Base-by-base conservation (phyloP, 1,140 invertebrate species). In the Drosophila tsacasi region DNA sequence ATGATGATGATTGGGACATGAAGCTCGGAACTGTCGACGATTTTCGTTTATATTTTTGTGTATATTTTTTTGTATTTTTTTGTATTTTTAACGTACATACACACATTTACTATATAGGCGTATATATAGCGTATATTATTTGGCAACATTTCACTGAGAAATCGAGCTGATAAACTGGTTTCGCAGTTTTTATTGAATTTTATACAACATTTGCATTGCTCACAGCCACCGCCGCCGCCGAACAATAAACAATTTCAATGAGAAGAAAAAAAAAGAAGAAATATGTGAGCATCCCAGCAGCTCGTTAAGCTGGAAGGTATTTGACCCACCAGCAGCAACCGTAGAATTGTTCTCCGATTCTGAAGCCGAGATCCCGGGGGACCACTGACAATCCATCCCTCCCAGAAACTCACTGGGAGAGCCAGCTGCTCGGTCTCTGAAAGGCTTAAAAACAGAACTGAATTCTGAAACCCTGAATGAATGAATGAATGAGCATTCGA, bases 121-220 rank as follows among this genome's bases (percentile, higher is more conserved):
- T 13, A 19, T 46, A 25, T 54, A 42, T 44, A 37, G 47, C 30
- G 21, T 62, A 65, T 64, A 52, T 62, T 81, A 79, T 82, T 86
- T 76, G 71, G 72, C 60, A 72, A 82, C 66, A 81, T 84, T 81
- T 87, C 81, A 80, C 71, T 78, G 68, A 62, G 47, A 68, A 57
- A 65, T 65, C 40, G 15, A 62, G 49, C 44, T 75, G 81, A 73
- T 81, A 89, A 89, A 89, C 84, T 89, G 84, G 84, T 89, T 90
- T 90, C 23, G 25, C 77, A 71, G 61, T 75, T 85, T 76, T 86
- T 87, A 87, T 87, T 87, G 74, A 87, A 75, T 89, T 84, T 79
- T 67, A 81, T 80, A 77, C 78, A 86, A 64, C 75, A 86, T 87
- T 87, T 87, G 84, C 83, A 89, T 87, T 52, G 76, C 49, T 60